Percentiles rank a stretch among this genome's conserved stretches.
Conservation (phyloP, 2,113 vertebrate species). For the Nannospalax galili region DNA sequence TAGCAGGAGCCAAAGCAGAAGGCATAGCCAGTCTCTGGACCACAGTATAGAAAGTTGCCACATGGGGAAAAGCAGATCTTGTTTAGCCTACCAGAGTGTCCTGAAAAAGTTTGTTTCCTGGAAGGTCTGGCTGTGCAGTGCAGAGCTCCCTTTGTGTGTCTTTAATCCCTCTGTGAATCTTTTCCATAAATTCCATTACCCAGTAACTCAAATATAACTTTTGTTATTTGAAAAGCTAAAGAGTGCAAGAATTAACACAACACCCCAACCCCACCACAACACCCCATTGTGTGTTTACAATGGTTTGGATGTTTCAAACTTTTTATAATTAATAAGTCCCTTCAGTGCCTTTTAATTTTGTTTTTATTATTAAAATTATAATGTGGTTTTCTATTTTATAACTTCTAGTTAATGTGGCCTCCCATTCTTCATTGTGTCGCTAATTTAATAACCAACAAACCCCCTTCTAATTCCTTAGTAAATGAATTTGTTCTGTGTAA, state of each 20-base stretch:
- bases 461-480: constrained; percentile 68
- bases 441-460: constrained; percentile 76
- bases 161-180: not conserved
- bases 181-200: constrained; percentile 24
- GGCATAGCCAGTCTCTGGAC: not conserved
- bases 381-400: constrained; percentile 70
- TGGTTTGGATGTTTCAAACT: constrained; percentile 17
- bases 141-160: not conserved
- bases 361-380: constrained; percentile 75
- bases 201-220: not conserved
- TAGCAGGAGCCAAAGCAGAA: not conserved
- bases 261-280: not conserved
- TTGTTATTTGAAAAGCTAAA: constrained; percentile 49
- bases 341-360: constrained; percentile 68
- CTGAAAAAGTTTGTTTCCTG: constrained; percentile 59
- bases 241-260: constrained; percentile 10
- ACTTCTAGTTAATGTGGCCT: constrained; percentile 59
- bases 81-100: not conserved
- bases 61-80: not conserved
- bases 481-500: constrained; percentile 71
- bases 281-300: not conserved
- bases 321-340: constrained; percentile 60
- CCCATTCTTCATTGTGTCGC: constrained; percentile 58
- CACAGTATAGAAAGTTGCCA: not conserved
- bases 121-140: not conserved